Percentiles rank a stretch among this genome's conserved stretches.
These are phyloP conservation scores for Drosophila tani DNA, from an alignment of 1,140 invertebrate species.

Conservation along the genomic window DNA sequence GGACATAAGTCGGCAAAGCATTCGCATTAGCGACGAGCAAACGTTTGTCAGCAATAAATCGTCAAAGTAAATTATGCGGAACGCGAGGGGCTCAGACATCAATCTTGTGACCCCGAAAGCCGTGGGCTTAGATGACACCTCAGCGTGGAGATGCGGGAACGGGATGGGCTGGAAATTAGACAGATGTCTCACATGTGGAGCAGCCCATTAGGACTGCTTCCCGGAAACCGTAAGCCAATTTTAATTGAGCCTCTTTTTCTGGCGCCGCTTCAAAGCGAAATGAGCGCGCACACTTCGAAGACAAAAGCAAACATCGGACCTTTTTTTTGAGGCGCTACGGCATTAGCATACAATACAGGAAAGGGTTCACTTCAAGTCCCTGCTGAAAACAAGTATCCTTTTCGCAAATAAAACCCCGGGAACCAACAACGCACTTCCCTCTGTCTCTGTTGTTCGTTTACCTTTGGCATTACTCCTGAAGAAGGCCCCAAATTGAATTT, in stretches of 20 bases:
- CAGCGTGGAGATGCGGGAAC: conserved; percentile 2
- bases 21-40: conserved; percentile 40
- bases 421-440: not conserved
- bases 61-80: conserved; percentile 55
- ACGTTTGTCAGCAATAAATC: conserved; percentile 67
- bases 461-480: not conserved
- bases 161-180: conserved; percentile 25
- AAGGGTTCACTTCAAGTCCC: conserved; percentile 16
- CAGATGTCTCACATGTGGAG: conserved; percentile 34
- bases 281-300: not conserved
- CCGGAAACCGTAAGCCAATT: conserved; percentile 33
- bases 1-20: conserved; percentile 35
- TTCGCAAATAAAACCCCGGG: conserved; percentile 11
- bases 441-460: not conserved
- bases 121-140: conserved; percentile 36
- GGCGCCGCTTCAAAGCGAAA: conserved; percentile 25
- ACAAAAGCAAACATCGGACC: conserved; percentile 26
- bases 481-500: conserved; percentile 15
- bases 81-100: conserved; percentile 42
- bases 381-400: conserved; percentile 9
- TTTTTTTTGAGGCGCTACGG: conserved; percentile 2
- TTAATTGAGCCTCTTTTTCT: conserved; percentile 40
- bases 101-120: conserved; percentile 48
- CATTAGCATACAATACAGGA: conserved; percentile 22
- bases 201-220: not conserved